Percentiles rank a stretch among this genome's conserved stretches.
Evolutionary conservation across 1,140 invertebrate species (phyloP).

Genomic region (Halotydeus destructor): DNA sequence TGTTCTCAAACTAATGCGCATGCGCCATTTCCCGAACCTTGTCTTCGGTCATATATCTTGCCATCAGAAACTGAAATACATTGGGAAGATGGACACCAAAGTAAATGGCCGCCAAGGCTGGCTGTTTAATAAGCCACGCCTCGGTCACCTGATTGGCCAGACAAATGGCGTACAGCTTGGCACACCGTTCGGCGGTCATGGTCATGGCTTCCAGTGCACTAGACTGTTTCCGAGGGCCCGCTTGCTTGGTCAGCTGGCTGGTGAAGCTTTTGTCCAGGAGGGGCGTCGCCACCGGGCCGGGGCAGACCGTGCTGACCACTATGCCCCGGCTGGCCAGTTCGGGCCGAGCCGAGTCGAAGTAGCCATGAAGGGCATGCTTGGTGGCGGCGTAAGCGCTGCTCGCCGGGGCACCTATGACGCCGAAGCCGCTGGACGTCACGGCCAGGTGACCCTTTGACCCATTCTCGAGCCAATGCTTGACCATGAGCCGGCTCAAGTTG

Average conservation of each 20-base stretch:
- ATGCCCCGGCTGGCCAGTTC: conserved; percentile 36
- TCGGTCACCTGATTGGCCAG: not conserved
- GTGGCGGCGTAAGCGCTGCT: conserved; percentile 42
- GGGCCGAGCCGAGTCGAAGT: conserved; percentile 37
- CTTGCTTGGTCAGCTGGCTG: no score
- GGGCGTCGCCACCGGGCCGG: conserved; percentile 47
- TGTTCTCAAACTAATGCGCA: no score
- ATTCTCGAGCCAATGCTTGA: conserved; percentile 38
- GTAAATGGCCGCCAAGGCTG: no score
- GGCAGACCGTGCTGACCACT: conserved; percentile 43
- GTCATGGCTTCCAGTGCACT: no score
- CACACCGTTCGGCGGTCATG: not conserved
- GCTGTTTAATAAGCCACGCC: not conserved
- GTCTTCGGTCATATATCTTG: no score
- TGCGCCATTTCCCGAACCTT: no score
- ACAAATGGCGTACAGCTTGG: not conserved
- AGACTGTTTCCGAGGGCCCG: no score
- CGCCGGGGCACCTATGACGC: conserved; percentile 28
- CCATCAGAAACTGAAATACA: no score
- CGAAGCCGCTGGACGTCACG: conserved; percentile 46
- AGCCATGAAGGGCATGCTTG: conserved; percentile 61
- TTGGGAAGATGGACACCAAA: no score
- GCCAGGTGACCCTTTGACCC: conserved; percentile 37
- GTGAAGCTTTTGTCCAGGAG: conserved; percentile 48
- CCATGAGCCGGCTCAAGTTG: conserved; percentile 40